A percentile compares a stretch with the other conserved stretches of the same genome.
Evolutionary conservation across 2,113 vertebrate species (phyloP).

Genomic region (Ophthalmotilapia sp.): DNA sequence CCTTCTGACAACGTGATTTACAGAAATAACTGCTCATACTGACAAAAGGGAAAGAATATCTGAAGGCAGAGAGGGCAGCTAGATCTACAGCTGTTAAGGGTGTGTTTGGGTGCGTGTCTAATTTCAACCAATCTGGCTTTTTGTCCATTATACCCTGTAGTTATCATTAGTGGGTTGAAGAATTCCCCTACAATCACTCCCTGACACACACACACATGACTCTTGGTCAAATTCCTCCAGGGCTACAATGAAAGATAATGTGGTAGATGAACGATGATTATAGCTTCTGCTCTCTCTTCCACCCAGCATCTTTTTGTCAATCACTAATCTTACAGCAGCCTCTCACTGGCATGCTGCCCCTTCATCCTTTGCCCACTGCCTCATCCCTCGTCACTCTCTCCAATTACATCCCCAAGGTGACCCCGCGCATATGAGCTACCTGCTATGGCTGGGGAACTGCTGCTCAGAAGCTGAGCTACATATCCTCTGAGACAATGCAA

Average conservation of each 20-base stretch:
- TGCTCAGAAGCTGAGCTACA: neutral
- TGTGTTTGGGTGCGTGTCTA: neutral
- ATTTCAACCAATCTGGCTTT: neutral
- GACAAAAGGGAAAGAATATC: neutral
- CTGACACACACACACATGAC: neutral
- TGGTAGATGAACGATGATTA: conserved; percentile 6
- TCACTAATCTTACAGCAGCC: conserved; percentile 9
- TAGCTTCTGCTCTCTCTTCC: neutral
- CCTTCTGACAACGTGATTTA: neutral
- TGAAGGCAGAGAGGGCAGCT: neutral
- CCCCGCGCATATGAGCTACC: conserved; percentile 20
- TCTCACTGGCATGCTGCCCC: neutral
- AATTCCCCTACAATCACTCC: neutral
- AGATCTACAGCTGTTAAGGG: neutral
- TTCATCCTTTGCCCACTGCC: neutral
- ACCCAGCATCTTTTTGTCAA: neutral
- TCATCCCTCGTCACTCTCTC: neutral
- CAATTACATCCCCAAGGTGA: conserved; percentile 53
- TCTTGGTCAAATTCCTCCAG: neutral
- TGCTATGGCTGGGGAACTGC: neutral
- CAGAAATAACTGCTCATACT: neutral
- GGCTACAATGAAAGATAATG: conserved; percentile 11
- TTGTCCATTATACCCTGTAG: neutral
- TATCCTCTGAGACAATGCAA: neutral
- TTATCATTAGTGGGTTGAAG: neutral